phyloP scores from a whole-genome alignment of 2,113 vertebrate species.

The Phaethornis superciliosus region DNA sequence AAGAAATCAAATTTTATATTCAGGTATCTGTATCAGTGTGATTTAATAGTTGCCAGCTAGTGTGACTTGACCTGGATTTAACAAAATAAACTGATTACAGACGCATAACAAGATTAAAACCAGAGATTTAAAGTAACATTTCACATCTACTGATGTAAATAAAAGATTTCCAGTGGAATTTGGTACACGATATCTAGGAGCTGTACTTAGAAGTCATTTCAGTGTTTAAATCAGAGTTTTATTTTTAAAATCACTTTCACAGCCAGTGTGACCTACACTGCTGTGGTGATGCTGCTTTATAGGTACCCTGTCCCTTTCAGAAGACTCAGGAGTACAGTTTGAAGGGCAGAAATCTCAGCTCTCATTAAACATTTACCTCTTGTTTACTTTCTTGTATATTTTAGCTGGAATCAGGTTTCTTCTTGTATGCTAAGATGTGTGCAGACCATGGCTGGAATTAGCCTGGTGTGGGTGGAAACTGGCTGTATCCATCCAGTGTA shows the following conservation, averaged over 20 bases:
- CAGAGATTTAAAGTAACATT: background rate
- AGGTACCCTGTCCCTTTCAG: background rate
- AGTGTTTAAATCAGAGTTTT: background rate
- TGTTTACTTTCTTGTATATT: background rate
- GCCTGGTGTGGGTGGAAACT: background rate
- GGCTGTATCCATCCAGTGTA: background rate
- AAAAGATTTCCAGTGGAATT: background rate
- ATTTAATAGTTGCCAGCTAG: background rate
- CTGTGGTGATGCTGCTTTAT: background rate
- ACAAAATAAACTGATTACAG: conserved; percentile 6
- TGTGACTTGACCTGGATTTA: conserved; percentile 12
- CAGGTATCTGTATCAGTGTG: background rate
- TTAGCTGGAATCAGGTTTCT: background rate
- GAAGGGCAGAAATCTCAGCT: background rate
- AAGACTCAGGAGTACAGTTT: background rate
- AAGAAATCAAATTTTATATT: background rate
- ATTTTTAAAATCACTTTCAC: background rate
- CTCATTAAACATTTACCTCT: background rate
- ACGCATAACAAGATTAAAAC: background rate
- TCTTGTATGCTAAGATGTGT: background rate
- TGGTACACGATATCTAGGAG: background rate
- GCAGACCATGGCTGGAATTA: background rate
- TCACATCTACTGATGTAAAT: background rate
- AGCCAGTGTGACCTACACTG: background rate
- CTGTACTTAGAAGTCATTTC: background rate